phyloP scores from a whole-genome alignment of 1,140 invertebrate species.

The Lasaia peninsularis region DNA sequence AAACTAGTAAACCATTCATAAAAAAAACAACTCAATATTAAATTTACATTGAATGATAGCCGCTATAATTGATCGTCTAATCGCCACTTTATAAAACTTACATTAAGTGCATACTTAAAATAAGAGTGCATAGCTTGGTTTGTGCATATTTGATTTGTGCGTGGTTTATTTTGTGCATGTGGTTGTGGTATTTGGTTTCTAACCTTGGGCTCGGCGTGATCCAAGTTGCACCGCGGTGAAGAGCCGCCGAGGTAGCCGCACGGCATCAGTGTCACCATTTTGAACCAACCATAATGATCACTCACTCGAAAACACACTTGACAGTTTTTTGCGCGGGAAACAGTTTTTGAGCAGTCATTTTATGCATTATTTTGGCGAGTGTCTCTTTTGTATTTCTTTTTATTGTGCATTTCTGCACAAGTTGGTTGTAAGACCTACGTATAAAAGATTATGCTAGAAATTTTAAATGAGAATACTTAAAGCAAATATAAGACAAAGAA shows the following conservation, averaged over 20 bases:
- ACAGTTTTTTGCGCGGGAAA: constrained; percentile 56
- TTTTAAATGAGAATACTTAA: too few species aligned
- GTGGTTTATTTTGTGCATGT: not conserved
- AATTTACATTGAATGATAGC: not conserved
- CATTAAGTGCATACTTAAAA: not conserved
- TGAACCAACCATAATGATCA: constrained; percentile 48
- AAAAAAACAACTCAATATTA: not conserved
- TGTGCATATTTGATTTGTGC: not conserved
- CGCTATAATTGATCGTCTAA: not conserved
- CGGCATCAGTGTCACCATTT: constrained; percentile 74
- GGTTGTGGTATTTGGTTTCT: constrained; percentile 25
- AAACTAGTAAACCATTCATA: too few species aligned
- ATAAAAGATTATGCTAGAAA: too few species aligned
- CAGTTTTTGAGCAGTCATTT: constrained; percentile 51
- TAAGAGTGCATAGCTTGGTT: not conserved
- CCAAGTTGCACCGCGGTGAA: constrained; percentile 67
- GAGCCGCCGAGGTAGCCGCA: constrained; percentile 68
- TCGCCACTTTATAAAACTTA: not conserved
- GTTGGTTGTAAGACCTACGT: too few species aligned
- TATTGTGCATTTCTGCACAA: constrained; percentile 30
- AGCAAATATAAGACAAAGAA: too few species aligned
- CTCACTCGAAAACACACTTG: constrained; percentile 52
- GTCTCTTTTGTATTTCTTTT: constrained; percentile 32
- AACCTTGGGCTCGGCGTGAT: constrained; percentile 69
- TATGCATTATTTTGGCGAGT: constrained; percentile 32